Base-by-base conservation (phyloP, 2,888 invertebrate genomes). In the Drosophila neonasuta region DNA sequence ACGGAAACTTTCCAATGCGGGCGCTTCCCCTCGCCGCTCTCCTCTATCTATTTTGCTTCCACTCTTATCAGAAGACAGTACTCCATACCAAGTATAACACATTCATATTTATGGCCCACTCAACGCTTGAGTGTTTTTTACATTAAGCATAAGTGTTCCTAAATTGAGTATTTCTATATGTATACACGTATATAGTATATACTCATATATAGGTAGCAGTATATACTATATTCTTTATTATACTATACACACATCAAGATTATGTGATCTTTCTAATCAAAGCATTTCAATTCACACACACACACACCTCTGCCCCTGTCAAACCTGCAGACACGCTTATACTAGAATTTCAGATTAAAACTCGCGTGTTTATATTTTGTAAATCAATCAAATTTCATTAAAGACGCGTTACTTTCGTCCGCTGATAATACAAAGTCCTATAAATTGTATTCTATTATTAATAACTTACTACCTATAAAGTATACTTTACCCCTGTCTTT, bases 1-100 rank as follows among this genome's bases (percentile, higher is more conserved):
- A 41, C 65, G 85, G 76, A 75, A 84, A 74, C 62, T 84, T 81
- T 86, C 79, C 86, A 70, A 58, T 61, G 46, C 39, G 64, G 59
- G 56, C 32, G 54, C 50, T 32, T 58, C 50, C n/a, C 2, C 56
- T 34, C 39, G 2, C 2, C 36, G 7, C 39, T 15, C 8, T 13
- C 15, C 39, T 41, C 34, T 24, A 36, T 36, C 51, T 20, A 36
- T 61, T 42, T 58, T 72, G 34, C 34, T 64, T 24, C 51, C 20
- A 30, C 32, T 65, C 49, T 75, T 69, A 69, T 74, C 75, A 78
- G 15, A 36, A 76, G 39, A 32, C 20, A 11, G 39, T 57, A 59
- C 49, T 20, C 49, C 50, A 45, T 24, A 24, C 44, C 36, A 54
- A 49, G n/a, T 41, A 36, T 11, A 51, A 34, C 6, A 24, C 39